A percentile compares a stretch with the other conserved stretches of the same genome.
Conservation (phyloP, 2,888 invertebrate species). For the Quadriops clusia region DNA sequence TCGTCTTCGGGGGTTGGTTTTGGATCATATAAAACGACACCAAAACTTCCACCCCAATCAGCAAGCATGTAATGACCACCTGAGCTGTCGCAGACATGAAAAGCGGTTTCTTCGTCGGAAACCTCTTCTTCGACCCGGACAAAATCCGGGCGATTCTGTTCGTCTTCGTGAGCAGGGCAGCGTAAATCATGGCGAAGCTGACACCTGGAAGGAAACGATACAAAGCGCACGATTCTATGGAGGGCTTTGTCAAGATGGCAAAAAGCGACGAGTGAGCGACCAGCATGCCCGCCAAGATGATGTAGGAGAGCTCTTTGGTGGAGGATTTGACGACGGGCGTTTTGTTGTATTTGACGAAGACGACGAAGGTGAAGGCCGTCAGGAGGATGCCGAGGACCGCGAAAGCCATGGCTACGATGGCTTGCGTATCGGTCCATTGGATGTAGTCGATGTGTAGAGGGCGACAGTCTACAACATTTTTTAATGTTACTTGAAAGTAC, state of each 20-base stretch:
- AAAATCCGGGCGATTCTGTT: constrained; percentile 65
- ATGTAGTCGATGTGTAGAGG: constrained; percentile 49
- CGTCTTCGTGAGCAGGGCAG: constrained; percentile 63
- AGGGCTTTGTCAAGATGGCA: constrained; percentile 52
- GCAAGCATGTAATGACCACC: constrained; percentile 51
- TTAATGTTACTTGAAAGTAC: too few relatives aligned
- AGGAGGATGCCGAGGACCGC: constrained; percentile 50
- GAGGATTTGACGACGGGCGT: constrained; percentile 69
- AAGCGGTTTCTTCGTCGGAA: constrained; percentile 53
- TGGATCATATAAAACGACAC: constrained; percentile 49
- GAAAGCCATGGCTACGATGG: constrained; percentile 48
- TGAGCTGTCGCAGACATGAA: constrained; percentile 49
- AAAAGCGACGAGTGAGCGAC: constrained; percentile 50
- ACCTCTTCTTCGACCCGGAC: constrained; percentile 58
- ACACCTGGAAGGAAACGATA: constrained; percentile 41
- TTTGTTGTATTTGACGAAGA: constrained; percentile 55
- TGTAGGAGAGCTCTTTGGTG: constrained; percentile 53
- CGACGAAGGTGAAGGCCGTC: constrained; percentile 46
- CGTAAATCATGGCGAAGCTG: constrained; percentile 62
- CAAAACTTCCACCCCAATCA: constrained; percentile 55
- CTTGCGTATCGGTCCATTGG: constrained; percentile 49
- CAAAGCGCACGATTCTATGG: constrained; percentile 43
- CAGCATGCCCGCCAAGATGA: constrained; percentile 52
- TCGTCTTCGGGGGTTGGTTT: constrained; percentile 47
- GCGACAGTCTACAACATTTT: constrained; percentile 41